Evolutionary conservation across 1,140 invertebrate genomes (phyloP).

Genomic region (Listronotus oregonensis): DNA sequence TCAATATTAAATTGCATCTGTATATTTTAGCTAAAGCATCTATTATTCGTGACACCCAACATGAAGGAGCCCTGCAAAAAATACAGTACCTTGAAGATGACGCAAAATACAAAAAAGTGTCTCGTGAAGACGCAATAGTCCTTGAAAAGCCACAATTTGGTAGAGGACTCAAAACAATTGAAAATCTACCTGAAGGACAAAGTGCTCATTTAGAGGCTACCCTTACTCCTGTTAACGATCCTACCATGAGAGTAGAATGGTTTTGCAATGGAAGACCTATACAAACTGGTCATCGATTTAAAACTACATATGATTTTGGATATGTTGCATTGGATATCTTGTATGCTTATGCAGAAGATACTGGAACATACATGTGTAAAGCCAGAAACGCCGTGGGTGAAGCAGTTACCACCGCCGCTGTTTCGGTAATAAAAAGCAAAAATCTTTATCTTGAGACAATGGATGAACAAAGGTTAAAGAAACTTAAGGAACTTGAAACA

Average conservation of each 20-base stretch:
- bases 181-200: conserved; percentile 83
- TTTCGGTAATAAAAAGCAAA: conserved; percentile 84
- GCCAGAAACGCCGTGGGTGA: conserved; percentile 91
- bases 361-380: conserved; percentile 92
- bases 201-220: conserved; percentile 94
- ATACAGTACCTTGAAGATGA: conserved; percentile 91
- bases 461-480: conserved; percentile 84
- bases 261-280: conserved; percentile 90
- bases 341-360: conserved; percentile 95
- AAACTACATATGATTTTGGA: conserved; percentile 94
- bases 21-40: conserved; percentile 74
- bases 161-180: conserved; percentile 82
- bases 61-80: conserved; percentile 90
- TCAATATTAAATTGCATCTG: no score
- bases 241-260: conserved; percentile 95
- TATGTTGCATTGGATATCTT: conserved; percentile 94
- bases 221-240: conserved; percentile 92
- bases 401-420: conserved; percentile 87
- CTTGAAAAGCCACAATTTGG: conserved; percentile 88
- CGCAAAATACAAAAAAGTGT: conserved; percentile 73
- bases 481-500: conserved; percentile 86
- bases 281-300: conserved; percentile 86
- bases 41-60: conserved; percentile 92
- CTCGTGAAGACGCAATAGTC: conserved; percentile 73
- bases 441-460: conserved; percentile 85